These are phyloP conservation scores for Actinernus sp. DNA, from an alignment of 92 coral and sea anemone genomes.

Conservation along the genomic window DNA sequence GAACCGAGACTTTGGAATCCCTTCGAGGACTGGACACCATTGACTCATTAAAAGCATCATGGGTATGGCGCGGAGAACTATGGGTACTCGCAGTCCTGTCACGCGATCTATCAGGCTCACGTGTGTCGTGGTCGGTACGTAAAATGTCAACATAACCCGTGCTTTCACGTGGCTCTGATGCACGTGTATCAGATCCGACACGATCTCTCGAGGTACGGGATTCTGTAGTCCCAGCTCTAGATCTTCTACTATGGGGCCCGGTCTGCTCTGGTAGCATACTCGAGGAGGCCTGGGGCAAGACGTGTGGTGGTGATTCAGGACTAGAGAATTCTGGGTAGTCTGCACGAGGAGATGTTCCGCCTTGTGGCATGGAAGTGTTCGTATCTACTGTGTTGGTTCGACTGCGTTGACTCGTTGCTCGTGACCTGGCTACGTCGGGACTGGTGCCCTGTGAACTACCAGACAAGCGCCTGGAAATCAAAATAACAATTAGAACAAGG, in stretches of 20 bases:
- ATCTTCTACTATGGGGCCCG: slow-evolving; percentile 40
- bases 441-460: slow-evolving; percentile 36
- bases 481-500: neutral
- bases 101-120: slow-evolving; percentile 27
- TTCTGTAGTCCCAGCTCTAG: slow-evolving; percentile 59
- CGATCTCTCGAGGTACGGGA: slow-evolving; percentile 48
- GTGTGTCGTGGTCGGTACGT: slow-evolving; percentile 49
- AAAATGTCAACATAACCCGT: slow-evolving; percentile 40
- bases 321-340: slow-evolving; percentile 68
- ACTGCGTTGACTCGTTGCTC: slow-evolving; percentile 73
- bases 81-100: slow-evolving; percentile 44
- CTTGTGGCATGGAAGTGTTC: slow-evolving; percentile 30
- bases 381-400: slow-evolving; percentile 62
- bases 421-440: slow-evolving; percentile 65
- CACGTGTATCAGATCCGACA: slow-evolving; percentile 9
- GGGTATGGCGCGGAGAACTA: slow-evolving; percentile 68
- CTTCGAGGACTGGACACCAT: slow-evolving; percentile 64
- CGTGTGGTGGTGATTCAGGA: slow-evolving; percentile 64
- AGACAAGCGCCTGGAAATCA: slow-evolving; percentile 53
- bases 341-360: slow-evolving; percentile 25
- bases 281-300: slow-evolving; percentile 66
- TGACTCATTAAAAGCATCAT: slow-evolving; percentile 41
- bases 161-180: slow-evolving; percentile 19
- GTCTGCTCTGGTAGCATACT: slow-evolving; percentile 46
- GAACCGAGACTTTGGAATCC: slow-evolving; percentile 19